phyloP scores from a whole-genome alignment of 2,113 vertebrate species.

The Solea senegalensis region DNA sequence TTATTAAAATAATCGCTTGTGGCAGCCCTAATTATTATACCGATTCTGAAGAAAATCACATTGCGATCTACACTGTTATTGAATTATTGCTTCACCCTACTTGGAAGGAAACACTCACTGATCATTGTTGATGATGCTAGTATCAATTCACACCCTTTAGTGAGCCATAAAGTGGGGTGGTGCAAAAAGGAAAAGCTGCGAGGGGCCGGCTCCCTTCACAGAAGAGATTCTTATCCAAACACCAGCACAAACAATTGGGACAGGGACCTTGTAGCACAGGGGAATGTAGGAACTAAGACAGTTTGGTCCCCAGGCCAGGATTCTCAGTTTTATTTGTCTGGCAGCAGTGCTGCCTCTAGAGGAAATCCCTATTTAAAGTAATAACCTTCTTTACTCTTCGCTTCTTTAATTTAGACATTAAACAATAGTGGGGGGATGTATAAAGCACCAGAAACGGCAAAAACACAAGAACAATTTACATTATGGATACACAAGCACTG shows the following conservation, averaged over 20 bases:
- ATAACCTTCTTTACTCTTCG: slow-evolving; percentile 59
- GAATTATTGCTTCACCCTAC: no score
- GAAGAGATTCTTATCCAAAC: slow-evolving; percentile 66
- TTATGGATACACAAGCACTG: slow-evolving; percentile 25
- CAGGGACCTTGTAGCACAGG: slow-evolving; percentile 36
- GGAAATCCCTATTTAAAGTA: slow-evolving; percentile 71
- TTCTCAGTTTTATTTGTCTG: slow-evolving; percentile 55
- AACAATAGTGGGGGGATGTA: slow-evolving; percentile 67
- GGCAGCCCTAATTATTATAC: no score
- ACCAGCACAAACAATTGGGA: slow-evolving; percentile 57
- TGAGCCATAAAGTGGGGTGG: slow-evolving; percentile 25
- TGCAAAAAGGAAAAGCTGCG: slow-evolving; percentile 29
- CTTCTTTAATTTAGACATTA: no score
- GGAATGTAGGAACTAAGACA: slow-evolving; percentile 62
- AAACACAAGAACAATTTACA: slow-evolving; percentile 29
- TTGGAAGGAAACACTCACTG: background rate
- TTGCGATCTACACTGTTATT: no score
- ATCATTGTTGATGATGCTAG: background rate
- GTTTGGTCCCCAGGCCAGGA: slow-evolving; percentile 34
- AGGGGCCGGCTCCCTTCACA: slow-evolving; percentile 61
- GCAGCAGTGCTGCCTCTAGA: slow-evolving; percentile 53
- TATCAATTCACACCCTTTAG: slow-evolving; percentile 7
- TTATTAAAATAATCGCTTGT: no score
- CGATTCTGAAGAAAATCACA: no score
- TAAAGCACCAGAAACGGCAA: slow-evolving; percentile 2